Conservation (phyloP, 2,797 vertebrate species). For the Myotis pilosus region DNA sequence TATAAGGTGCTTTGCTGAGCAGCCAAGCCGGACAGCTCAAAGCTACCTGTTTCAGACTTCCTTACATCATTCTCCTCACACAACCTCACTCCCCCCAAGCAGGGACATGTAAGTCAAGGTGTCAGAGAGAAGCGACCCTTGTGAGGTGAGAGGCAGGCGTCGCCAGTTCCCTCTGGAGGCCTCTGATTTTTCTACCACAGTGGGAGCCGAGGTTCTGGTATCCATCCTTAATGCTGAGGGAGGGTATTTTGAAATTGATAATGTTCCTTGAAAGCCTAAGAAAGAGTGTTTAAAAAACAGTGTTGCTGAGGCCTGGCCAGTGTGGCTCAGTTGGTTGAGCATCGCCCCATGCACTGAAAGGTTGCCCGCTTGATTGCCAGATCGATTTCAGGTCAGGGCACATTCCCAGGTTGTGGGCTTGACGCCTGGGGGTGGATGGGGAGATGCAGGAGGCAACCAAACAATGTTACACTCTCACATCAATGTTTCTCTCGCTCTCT, state of each 20-base stretch:
- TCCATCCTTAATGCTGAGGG: not conserved
- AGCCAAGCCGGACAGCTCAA: not conserved
- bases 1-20: not conserved
- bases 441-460: no score
- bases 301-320: not conserved
- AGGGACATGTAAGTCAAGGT: fast-evolving
- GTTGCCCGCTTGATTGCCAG: no score
- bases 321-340: no score
- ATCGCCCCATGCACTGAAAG: no score
- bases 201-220: not conserved
- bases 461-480: no score
- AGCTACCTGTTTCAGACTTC: not conserved
- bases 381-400: no score
- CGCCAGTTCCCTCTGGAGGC: not conserved
- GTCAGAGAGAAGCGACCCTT: not conserved
- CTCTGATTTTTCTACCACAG: not conserved
- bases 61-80: not conserved
- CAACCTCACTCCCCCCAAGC: not conserved
- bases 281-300: not conserved
- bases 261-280: not conserved
- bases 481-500: no score
- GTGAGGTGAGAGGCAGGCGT: not conserved
- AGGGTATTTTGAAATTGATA: not conserved
- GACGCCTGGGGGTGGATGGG: no score
- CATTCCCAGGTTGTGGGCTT: no score